These are phyloP conservation scores for Aphrocallistes beatrix DNA, from an alignment of 37 sponge, comb jelly and placozoan genomes.

Conservation along the genomic window DNA sequence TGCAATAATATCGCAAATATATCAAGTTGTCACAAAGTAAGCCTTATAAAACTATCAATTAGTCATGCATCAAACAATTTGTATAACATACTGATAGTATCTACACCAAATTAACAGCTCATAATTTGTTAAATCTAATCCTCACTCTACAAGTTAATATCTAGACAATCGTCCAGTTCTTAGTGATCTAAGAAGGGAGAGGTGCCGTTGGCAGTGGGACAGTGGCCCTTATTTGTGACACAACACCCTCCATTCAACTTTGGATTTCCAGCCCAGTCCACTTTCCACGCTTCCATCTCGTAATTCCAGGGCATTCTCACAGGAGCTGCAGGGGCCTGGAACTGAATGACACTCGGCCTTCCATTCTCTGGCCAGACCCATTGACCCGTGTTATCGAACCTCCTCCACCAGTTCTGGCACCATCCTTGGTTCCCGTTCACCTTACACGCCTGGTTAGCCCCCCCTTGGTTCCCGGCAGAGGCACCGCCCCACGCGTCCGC, in stretches of 20 bases:
- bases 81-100: no score
- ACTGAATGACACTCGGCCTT: slow-evolving; percentile 20
- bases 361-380: slow-evolving; percentile 35
- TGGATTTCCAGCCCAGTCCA: slow-evolving; percentile 21
- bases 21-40: no score
- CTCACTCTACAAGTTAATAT: no score
- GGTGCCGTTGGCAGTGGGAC: no score
- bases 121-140: no score
- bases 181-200: no score
- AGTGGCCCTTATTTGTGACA: slow-evolving; percentile 22
- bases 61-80: no score
- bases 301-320: slow-evolving; percentile 35
- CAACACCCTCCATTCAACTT: slow-evolving; percentile 20
- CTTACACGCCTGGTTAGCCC: slow-evolving; percentile 30
- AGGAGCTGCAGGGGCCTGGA: slow-evolving; percentile 21
- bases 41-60: no score
- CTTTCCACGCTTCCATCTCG: slow-evolving; percentile 32
- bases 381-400: slow-evolving; percentile 29
- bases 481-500: slow-evolving; percentile 27
- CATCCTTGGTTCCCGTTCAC: slow-evolving; percentile 32
- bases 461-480: slow-evolving; percentile 23
- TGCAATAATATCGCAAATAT: no score
- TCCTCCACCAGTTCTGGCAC: slow-evolving; percentile 35
- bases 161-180: no score
- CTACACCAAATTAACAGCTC: no score